Percentiles rank a stretch among this genome's conserved stretches.
These are phyloP conservation scores for Acanthiza pusilla DNA, from an alignment of 2,797 vertebrate genomes.

Conservation along the genomic window DNA sequence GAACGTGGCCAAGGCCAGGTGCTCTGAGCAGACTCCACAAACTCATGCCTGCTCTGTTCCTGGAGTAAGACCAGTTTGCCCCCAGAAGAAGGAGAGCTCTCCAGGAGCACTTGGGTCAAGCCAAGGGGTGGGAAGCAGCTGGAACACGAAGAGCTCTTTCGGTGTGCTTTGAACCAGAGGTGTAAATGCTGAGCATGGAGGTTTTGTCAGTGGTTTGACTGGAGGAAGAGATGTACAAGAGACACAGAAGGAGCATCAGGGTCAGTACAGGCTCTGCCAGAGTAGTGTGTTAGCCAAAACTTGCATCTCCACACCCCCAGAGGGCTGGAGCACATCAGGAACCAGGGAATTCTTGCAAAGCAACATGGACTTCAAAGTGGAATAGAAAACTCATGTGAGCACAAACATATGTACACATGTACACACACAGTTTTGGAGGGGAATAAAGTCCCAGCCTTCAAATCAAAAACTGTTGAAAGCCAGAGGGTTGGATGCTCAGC, in stretches of 20 bases:
- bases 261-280: neutral
- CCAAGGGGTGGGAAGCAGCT: neutral
- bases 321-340: neutral
- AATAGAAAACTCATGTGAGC: neutral
- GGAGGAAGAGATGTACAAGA: neutral
- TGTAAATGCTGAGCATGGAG: neutral
- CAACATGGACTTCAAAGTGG: neutral
- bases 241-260: neutral
- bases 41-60: rapidly evolving
- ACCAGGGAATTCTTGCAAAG: neutral
- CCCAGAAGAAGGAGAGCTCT: neutral
- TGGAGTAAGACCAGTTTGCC: neutral
- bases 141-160: neutral
- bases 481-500: neutral
- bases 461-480: slow-evolving; percentile 15
- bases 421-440: neutral
- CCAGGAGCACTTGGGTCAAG: neutral
- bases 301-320: too few relatives aligned
- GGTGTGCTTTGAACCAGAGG: neutral
- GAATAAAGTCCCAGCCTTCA: neutral
- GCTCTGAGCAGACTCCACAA: neutral
- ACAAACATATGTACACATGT: neutral
- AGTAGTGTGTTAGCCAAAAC: neutral
- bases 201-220: neutral
- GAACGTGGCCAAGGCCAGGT: neutral